Base-by-base conservation (phyloP, 2,797 vertebrate species). In the Characodon lateralis region DNA sequence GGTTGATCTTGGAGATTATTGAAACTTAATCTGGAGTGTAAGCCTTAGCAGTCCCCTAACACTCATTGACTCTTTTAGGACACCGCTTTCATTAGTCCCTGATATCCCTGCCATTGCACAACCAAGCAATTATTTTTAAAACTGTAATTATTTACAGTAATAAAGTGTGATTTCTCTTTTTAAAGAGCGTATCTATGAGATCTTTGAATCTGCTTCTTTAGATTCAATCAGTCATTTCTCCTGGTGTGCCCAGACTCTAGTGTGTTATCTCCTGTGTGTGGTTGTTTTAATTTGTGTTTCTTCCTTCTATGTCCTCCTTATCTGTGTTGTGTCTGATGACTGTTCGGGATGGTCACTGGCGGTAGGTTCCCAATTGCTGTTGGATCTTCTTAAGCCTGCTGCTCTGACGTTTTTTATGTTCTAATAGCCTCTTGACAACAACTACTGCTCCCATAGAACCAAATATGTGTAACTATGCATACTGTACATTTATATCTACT, bases 291-390 rank as follows among this genome's bases (percentile, higher is more conserved):
- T 98, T 97, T 98, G 96, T 97, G 97, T 97, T 98, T 99, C 96
- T 99, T 98, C 98, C 98, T 98, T 98, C 97, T 97, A 95, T 99
- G 97, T 99, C 96, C 97, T 97, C 96, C 97, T 97, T 98, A 96
- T 98, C 97, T 98, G 92, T 99, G 96, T 99, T 99, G 92, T 99
- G 96, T 99, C 97, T 98, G 97, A 98, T 99, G 98, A 99, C 98
- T 98, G 96, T 98, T 96, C 98, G 97, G 98, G 97, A 99, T 97
- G 97, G 96, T 97, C 97, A 95, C 95, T 97, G 97, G 98, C 97
- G 98, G 98, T 99, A 99, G 98, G 98, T 99, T 97, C 96, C 94
- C 89, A 92, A 96, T 97, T 96, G 96, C 96, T 98, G 94, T 96
- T 96, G 97, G 97, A 97, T 94, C 88, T 95, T 96, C 93, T 94